These are phyloP conservation scores for Bombus haemorrhoidalis DNA, from an alignment of 1,140 invertebrate species.

Conservation along the genomic window DNA sequence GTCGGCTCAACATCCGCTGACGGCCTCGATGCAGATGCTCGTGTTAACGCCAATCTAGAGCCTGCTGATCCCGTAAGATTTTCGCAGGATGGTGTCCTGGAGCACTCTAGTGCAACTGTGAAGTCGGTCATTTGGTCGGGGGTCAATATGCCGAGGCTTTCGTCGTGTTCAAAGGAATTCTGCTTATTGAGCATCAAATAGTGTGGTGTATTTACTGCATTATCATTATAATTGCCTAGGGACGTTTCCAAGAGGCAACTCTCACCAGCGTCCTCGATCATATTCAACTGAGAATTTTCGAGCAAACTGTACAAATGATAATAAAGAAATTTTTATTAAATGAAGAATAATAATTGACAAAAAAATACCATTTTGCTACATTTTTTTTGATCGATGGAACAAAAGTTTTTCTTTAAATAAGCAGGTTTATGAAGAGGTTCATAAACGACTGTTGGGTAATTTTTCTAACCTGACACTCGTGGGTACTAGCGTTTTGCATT, in stretches of 20 bases:
- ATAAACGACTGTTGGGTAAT: not conserved
- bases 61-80: conserved; percentile 74
- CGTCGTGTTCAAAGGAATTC: conserved; percentile 89
- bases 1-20: conserved; percentile 73
- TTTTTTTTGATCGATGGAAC: not conserved
- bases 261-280: conserved; percentile 72
- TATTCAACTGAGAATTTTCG: conserved; percentile 66
- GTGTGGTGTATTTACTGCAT: conserved; percentile 77
- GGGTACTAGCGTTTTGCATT: not conserved
- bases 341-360: too few relatives aligned
- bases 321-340: not conserved
- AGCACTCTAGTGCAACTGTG: conserved; percentile 83
- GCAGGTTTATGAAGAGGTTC: too few relatives aligned
- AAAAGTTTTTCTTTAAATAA: not conserved
- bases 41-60: conserved; percentile 64
- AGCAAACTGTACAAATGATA: conserved; percentile 59
- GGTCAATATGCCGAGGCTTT: conserved; percentile 92
- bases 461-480: not conserved
- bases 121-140: conserved; percentile 93
- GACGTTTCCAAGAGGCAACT: conserved; percentile 69
- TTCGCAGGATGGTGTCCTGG: conserved; percentile 84
- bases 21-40: conserved; percentile 68
- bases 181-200: conserved; percentile 86
- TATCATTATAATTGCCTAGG: conserved; percentile 68
- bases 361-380: too few relatives aligned